Percentiles rank a stretch among this genome's conserved stretches.
Conservation (phyloP, 1,140 invertebrate species). For the Zaprionus africanus region DNA sequence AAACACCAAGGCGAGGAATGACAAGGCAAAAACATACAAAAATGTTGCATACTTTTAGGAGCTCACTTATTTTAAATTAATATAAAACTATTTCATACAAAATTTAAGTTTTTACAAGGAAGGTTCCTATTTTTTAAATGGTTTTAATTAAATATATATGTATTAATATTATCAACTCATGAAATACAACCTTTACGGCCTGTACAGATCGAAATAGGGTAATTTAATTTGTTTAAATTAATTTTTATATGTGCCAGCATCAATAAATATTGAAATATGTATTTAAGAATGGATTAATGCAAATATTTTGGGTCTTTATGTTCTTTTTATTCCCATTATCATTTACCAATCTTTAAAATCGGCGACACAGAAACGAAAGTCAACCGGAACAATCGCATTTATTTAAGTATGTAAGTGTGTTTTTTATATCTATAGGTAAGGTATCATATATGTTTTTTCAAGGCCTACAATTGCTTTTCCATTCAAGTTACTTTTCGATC, state of each 20-base stretch:
- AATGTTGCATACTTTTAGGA: slow-evolving; percentile 48
- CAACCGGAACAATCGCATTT: slow-evolving; percentile 1
- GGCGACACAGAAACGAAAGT: neutral
- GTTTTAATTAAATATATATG: no score
- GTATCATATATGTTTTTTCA: slow-evolving; percentile 16
- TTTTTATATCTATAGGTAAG: slow-evolving; percentile 16
- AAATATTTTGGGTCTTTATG: slow-evolving; percentile 23
- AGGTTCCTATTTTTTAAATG: no score
- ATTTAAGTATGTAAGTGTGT: slow-evolving; percentile 8
- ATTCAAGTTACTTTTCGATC: slow-evolving; percentile 21
- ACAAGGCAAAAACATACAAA: slow-evolving; percentile 14
- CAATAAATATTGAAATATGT: slow-evolving; percentile 21
- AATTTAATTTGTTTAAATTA: neutral
- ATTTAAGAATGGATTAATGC: neutral
- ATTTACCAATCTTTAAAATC: neutral
- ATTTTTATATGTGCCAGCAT: neutral
- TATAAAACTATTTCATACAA: neutral
- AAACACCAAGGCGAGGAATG: neutral
- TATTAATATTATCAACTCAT: neutral
- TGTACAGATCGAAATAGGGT: neutral
- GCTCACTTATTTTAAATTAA: neutral
- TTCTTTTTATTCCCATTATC: neutral
- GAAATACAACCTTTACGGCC: neutral
- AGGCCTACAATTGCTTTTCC: slow-evolving; percentile 63
- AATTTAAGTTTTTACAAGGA: neutral